Base-by-base conservation (phyloP, 2,797 vertebrate species). In the Nothura maculosa region DNA sequence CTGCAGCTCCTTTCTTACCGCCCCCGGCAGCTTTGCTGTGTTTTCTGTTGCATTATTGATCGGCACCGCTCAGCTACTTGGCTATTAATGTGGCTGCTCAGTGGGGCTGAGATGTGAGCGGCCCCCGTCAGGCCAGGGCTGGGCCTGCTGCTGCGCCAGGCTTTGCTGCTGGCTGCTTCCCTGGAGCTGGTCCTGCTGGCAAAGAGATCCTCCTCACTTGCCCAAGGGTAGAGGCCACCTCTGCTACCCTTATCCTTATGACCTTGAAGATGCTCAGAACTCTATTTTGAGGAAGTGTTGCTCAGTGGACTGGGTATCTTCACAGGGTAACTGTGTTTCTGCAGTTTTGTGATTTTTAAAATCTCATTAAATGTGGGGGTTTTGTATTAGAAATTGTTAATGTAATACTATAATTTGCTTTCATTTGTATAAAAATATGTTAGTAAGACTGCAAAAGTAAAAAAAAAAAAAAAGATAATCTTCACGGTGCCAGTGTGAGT, bases 311-410 rank as follows among this genome's bases (percentile, higher is more conserved):
- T 94, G 92, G 84, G 96, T 70, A 81, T 91, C 93, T 95, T 94
- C 88, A 79, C 72, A 89, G 90, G 66, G 94, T 84, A 97, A 27
- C 61, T 94, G 76, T 67, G 84, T 94, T 97, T 70, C 68, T 95
- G 91, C 94, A 92, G 67, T 74, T 96, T 94, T 94, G 82, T 96
- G 92, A 95, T 96, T 96, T 87, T 96, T 86, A 43, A 94, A 93
- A 96, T 94, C 97, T 96, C 95, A 90, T 91, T 81, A 93, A 97
- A 93, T 60, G 87, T 0, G 0, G 21, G 47, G 21, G 75, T 95
- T 97, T 97, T 97, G 87, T 94, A 93, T 95, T 96, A 96, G 93
- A 92, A 88, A 92, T 94, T 96, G 85, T 97, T 97, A 97, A 97
- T 88, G 84, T 96, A 96, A 85, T 70, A 87, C 93, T 97, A 81